phyloP scores from a whole-genome alignment of 1,140 invertebrate genomes.

The Drosophila fuyamai region DNA sequence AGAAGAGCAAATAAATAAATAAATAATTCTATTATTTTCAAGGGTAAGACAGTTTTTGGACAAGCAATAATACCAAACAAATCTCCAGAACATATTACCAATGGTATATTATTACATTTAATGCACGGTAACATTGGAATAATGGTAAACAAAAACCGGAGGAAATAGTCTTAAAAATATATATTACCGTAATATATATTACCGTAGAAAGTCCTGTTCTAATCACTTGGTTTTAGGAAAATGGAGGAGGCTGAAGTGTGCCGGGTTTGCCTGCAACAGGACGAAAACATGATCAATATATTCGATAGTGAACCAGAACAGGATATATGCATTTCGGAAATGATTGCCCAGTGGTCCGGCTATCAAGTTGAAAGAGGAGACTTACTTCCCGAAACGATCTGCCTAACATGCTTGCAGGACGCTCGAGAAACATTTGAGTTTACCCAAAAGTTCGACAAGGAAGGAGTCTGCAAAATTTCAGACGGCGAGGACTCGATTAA shows the following conservation, averaged over 20 bases:
- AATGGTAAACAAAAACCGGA: not conserved
- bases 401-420: not conserved
- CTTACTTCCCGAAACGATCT: not conserved
- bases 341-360: not conserved
- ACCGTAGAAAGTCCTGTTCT: not conserved
- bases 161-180: too few relatives aligned
- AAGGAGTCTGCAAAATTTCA: too few relatives aligned
- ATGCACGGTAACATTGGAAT: not conserved
- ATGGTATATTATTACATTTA: too few relatives aligned
- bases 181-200: too few relatives aligned
- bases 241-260: not conserved
- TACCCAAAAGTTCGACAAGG: not conserved
- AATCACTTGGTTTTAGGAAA: not conserved
- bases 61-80: too few relatives aligned
- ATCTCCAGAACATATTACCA: not conserved
- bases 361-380: slow-evolving; percentile 1
- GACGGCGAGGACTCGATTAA: not conserved
- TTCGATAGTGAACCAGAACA: not conserved
- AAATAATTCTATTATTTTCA: too few relatives aligned
- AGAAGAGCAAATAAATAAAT: too few relatives aligned
- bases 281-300: not conserved
- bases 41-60: too few relatives aligned
- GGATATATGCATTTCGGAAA: not conserved
- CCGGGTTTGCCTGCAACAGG: slow-evolving; percentile 4
- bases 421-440: not conserved